phyloP scores from a whole-genome alignment of 1,140 invertebrate species.

The Drosophila asahinai region DNA sequence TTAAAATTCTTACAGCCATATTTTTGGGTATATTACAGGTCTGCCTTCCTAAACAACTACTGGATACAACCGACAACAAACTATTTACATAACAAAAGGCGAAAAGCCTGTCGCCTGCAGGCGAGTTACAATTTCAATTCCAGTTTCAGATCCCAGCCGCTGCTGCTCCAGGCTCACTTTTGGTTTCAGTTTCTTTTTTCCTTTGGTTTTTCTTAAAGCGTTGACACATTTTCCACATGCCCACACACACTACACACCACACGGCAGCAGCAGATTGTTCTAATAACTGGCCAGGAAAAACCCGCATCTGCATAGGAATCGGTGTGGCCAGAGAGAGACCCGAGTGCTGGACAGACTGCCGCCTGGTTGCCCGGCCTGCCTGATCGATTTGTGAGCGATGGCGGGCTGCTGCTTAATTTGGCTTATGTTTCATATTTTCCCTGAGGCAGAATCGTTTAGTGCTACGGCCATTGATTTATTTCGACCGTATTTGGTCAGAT shows the following conservation, averaged over 20 bases:
- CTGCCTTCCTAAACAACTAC: constrained; percentile 13
- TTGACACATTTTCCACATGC: constrained; percentile 43
- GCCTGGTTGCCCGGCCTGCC: constrained; percentile 3
- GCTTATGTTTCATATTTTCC: constrained; percentile 60
- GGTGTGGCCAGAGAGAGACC: not conserved
- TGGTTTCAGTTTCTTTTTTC: constrained; percentile 39
- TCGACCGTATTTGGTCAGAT: constrained; percentile 53
- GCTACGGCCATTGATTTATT: constrained; percentile 58
- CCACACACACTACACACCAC: constrained; percentile 20
- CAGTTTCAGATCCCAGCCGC: constrained; percentile 21
- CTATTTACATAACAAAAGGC: constrained; percentile 75
- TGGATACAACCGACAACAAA: constrained; percentile 5
- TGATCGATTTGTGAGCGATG: constrained; percentile 72
- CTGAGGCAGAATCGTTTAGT: constrained; percentile 65
- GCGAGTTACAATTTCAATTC: constrained; percentile 49
- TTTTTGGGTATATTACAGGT: not conserved
- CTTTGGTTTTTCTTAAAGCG: constrained; percentile 14
- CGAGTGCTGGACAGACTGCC: not conserved
- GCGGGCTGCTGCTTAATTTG: constrained; percentile 56
- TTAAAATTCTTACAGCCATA: constrained; percentile 2
- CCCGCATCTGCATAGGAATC: constrained; percentile 19
- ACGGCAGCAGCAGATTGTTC: constrained; percentile 19
- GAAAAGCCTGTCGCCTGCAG: constrained; percentile 64
- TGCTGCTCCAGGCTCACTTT: constrained; percentile 32
- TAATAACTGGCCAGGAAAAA: constrained; percentile 21